A percentile compares a stretch with the other conserved stretches of the same genome.
Conservation (phyloP, 2,797 vertebrate genomes). For the Artibeus lituratus region DNA sequence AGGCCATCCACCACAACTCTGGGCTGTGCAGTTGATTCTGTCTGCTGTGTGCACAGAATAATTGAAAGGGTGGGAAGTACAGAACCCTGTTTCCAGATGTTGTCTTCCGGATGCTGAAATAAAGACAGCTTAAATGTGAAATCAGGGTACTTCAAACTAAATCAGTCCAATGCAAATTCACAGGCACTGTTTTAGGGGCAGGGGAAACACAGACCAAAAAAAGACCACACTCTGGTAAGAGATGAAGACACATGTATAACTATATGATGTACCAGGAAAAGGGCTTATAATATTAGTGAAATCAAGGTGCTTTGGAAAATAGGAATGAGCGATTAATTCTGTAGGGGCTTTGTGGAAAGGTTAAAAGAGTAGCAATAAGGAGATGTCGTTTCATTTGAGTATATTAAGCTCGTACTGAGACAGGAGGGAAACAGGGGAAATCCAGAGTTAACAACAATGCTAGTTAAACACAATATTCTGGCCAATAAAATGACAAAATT, state of each 20-base stretch:
- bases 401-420: not conserved
- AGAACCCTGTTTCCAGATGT: conserved; percentile 48
- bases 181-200: not conserved
- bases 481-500: not conserved
- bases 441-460: not conserved
- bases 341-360: not conserved
- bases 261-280: conserved; percentile 16
- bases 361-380: not conserved
- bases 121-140: not conserved
- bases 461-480: not conserved
- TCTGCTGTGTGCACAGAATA: not conserved
- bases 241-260: not conserved
- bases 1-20: not conserved
- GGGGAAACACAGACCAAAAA: not conserved
- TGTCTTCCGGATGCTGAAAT: not conserved
- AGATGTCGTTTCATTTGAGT: not conserved
- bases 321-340: conserved; percentile 10
- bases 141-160: not conserved
- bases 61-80: conserved; percentile 43
- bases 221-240: not conserved
- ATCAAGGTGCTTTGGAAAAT: conserved; percentile 15
- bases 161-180: not conserved
- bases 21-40: not conserved
- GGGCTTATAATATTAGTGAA: conserved; percentile 2
- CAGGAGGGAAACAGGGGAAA: not conserved